These are phyloP conservation scores for Enoplosus armatus DNA, from an alignment of 2,797 vertebrate species.

Conservation along the genomic window DNA sequence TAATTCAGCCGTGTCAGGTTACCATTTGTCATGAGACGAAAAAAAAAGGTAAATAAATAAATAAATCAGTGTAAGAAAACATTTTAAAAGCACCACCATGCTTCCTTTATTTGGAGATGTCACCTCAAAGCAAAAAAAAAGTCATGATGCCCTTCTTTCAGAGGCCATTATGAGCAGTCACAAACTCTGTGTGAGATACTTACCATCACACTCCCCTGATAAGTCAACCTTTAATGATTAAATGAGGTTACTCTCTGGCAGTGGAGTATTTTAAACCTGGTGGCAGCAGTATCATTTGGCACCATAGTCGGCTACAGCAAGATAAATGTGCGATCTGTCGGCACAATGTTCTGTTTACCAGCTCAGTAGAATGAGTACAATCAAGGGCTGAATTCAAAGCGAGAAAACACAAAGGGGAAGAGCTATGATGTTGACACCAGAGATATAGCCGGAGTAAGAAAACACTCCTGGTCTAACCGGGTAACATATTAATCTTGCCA, in stretches of 20 bases:
- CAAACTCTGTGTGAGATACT: slow-evolving; percentile 57
- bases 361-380: slow-evolving; percentile 45
- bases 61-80: slow-evolving; percentile 37
- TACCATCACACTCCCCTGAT: slow-evolving; percentile 63
- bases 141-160: too few species aligned
- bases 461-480: slow-evolving; percentile 63
- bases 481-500: slow-evolving; percentile 81
- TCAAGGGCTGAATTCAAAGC: slow-evolving; percentile 49
- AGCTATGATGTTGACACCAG: slow-evolving; percentile 73
- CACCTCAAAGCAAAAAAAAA: slow-evolving; percentile 78
- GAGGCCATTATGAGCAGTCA: slow-evolving; percentile 61
- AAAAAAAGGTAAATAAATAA: slow-evolving; percentile 59
- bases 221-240: slow-evolving; percentile 76
- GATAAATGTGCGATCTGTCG: slow-evolving; percentile 63
- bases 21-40: slow-evolving; percentile 91
- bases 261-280: slow-evolving; percentile 62
- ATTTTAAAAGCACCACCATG: slow-evolving; percentile 67
- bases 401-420: slow-evolving; percentile 60
- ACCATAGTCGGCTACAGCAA: slow-evolving; percentile 40
- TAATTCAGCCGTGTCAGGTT: slow-evolving; percentile 96
- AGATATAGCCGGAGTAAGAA: slow-evolving; percentile 70
- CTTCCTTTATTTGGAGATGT: slow-evolving; percentile 86
- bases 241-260: slow-evolving; percentile 62
- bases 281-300: slow-evolving; percentile 55
- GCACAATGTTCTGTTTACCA: slow-evolving; percentile 66